Conservation (phyloP, 2,797 vertebrate genomes). For the Phrynocephalus guinanensis region DNA sequence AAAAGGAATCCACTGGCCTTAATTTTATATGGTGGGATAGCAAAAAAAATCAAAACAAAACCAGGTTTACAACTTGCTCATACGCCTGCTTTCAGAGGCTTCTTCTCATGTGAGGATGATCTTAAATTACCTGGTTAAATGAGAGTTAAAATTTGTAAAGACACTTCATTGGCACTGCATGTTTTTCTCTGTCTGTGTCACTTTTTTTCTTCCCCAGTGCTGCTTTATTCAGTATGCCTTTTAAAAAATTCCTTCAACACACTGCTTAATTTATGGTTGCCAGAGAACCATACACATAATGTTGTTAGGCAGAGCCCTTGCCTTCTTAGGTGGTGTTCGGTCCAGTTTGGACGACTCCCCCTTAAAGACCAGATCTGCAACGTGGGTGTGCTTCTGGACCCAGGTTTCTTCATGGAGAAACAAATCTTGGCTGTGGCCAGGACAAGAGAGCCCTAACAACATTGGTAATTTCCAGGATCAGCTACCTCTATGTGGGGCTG, state of each 20-base stretch:
- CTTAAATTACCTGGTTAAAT: conserved; percentile 4
- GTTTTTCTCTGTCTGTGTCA: background rate
- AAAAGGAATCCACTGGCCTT: background rate
- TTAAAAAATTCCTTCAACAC: background rate
- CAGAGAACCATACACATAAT: background rate
- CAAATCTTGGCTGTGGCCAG: too few species aligned
- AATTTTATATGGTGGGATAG: background rate
- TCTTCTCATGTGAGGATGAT: background rate
- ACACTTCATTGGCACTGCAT: background rate
- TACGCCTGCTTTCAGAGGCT: background rate
- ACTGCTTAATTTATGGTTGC: background rate
- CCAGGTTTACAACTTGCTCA: background rate
- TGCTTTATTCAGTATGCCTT: background rate
- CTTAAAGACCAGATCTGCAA: too few species aligned
- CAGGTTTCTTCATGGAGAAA: too few species aligned
- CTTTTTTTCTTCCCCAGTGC: background rate
- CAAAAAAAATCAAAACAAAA: background rate
- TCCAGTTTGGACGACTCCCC: too few species aligned
- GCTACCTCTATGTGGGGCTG: too few species aligned
- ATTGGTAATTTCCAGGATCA: too few species aligned
- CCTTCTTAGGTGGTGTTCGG: too few species aligned
- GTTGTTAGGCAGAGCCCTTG: too few species aligned
- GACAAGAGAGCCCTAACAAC: too few species aligned
- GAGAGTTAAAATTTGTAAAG: background rate
- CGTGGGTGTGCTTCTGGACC: too few species aligned